A percentile compares a stretch with the other conserved stretches of the same genome.
Evolutionary conservation across 1,140 invertebrate genomes (phyloP).

Genomic region (Sipha flava): DNA sequence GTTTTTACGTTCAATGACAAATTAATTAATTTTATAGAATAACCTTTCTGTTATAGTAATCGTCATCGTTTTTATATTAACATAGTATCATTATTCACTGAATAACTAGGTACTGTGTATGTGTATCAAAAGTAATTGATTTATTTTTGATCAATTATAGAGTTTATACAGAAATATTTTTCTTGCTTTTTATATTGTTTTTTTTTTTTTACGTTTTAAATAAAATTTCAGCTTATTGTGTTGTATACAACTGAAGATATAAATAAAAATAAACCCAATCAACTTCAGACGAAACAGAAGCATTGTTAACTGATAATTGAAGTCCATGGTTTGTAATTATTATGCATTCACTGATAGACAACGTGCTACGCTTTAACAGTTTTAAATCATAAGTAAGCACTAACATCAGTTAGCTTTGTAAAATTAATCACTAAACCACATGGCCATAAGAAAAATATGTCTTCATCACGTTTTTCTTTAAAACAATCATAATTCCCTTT

Average conservation of each 20-base stretch:
- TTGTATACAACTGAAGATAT: not conserved
- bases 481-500: not conserved
- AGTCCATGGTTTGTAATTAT: constrained; percentile 4
- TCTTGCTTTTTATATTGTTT: not conserved
- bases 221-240: constrained; percentile 17
- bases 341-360: not conserved
- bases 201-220: not conserved
- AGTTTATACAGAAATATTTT: not conserved
- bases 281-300: not conserved
- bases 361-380: constrained; percentile 2
- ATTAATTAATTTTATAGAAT: too few species aligned
- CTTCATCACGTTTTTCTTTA: not conserved
- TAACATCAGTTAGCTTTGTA: constrained; percentile 5
- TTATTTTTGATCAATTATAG: too few species aligned
- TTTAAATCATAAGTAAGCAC: not conserved
- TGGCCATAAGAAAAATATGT: not conserved
- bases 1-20: too few species aligned
- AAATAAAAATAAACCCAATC: not conserved
- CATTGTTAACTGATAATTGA: not conserved
- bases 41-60: too few species aligned
- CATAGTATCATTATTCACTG: too few species aligned
- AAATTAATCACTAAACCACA: not conserved
- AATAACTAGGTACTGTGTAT: too few species aligned
- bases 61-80: too few species aligned
- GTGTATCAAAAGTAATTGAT: too few species aligned